phyloP scores from a whole-genome alignment of 2,888 invertebrate species.

The Euclidia mi region DNA sequence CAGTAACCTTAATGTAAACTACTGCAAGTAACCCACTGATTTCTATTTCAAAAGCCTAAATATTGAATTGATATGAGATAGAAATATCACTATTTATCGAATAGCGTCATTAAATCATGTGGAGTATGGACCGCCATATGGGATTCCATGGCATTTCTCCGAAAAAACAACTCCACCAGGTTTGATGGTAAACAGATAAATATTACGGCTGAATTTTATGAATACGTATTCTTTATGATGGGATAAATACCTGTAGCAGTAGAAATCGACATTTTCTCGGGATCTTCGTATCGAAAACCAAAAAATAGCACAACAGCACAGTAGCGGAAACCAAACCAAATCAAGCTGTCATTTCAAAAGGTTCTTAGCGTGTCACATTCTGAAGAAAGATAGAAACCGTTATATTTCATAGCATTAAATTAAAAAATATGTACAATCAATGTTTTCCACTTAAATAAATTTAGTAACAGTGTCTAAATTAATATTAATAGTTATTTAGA shows the following conservation, averaged over 20 bases:
- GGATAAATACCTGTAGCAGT: conserved; percentile 85
- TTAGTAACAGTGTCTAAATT: background rate
- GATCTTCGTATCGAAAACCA: conserved; percentile 82
- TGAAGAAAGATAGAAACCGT: conserved; percentile 39
- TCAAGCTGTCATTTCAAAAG: conserved; percentile 89
- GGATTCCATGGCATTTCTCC: conserved; percentile 89
- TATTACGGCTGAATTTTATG: conserved; percentile 53
- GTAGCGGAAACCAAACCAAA: conserved; percentile 90
- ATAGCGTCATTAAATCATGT: conserved; percentile 89
- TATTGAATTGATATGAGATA: conserved; percentile 59
- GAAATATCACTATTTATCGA: conserved; percentile 68
- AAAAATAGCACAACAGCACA: conserved; percentile 89
- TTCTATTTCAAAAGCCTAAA: conserved; percentile 38
- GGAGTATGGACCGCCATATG: conserved; percentile 89
- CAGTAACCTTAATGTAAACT: conserved; percentile 77
- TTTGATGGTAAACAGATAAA: conserved; percentile 73
- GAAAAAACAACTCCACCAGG: conserved; percentile 84
- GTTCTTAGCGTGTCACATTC: conserved; percentile 77
- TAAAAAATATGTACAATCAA: background rate
- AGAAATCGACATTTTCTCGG: conserved; percentile 86
- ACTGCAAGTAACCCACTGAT: conserved; percentile 55
- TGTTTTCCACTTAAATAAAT: conserved; percentile 8
- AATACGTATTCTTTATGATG: conserved; percentile 57
- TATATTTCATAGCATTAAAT: conserved; percentile 16
- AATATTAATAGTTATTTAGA: background rate